Evolutionary conservation across 2,888 invertebrate genomes (phyloP).

Genomic region (Spicauda simplicius): DNA sequence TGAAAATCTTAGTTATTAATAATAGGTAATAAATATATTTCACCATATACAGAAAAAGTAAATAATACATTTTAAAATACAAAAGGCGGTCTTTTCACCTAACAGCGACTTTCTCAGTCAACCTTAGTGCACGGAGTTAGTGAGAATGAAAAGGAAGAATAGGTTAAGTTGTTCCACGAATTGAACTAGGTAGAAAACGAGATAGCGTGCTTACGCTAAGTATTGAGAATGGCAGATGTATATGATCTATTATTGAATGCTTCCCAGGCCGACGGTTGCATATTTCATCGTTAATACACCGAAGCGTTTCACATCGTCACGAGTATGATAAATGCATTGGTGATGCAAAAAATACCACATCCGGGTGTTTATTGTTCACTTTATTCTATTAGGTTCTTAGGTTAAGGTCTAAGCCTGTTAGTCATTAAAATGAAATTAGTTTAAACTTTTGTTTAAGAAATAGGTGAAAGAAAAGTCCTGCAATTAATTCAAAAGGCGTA

Average conservation of each 20-base stretch:
- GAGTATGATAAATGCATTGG: conserved; percentile 44
- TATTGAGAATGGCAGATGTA: background rate
- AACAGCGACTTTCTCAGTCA: too few species aligned
- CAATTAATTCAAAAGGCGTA: too few species aligned
- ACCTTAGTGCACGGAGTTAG: too few species aligned
- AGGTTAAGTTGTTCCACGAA: too few species aligned
- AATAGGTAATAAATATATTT: too few species aligned
- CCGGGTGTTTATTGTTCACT: conserved; percentile 39
- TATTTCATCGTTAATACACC: conserved; percentile 23
- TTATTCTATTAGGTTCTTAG: conserved; percentile 2
- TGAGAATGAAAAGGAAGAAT: too few species aligned
- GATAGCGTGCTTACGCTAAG: background rate
- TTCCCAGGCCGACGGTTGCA: conserved; percentile 19
- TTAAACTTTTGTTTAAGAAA: too few species aligned
- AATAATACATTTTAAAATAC: too few species aligned
- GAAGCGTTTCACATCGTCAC: conserved; percentile 37
- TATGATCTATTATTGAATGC: background rate
- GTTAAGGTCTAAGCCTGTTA: background rate
- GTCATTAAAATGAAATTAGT: background rate
- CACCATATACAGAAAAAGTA: too few species aligned
- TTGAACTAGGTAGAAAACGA: background rate
- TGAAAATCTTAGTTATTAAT: too few species aligned
- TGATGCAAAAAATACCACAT: conserved; percentile 46
- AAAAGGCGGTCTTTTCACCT: too few species aligned
- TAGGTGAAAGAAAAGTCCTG: too few species aligned